A percentile compares a stretch with the other conserved stretches of the same genome.
Evolutionary conservation across 2,113 vertebrate genomes (phyloP).

Genomic region (Atrichornis clamosus): DNA sequence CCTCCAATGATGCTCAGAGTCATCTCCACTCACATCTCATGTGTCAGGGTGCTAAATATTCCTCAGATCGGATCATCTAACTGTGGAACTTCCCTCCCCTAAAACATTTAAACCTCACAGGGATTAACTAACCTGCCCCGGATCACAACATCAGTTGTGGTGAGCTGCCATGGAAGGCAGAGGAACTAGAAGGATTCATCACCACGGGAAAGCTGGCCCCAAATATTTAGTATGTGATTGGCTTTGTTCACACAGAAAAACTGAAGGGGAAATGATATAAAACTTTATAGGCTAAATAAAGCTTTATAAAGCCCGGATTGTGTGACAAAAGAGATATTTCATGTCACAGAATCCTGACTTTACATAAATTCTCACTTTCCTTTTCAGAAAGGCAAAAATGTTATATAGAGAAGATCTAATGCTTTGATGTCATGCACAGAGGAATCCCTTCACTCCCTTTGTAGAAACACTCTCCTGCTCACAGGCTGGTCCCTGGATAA

Average conservation of each 20-base stretch:
- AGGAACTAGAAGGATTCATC: neutral
- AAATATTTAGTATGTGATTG: neutral
- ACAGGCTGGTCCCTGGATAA: neutral
- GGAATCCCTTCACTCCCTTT: neutral
- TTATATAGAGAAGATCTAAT: neutral
- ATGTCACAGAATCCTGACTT: neutral
- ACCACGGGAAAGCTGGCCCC: neutral
- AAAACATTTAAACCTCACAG: neutral
- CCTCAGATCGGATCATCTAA: neutral
- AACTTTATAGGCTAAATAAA: neutral
- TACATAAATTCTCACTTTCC: neutral
- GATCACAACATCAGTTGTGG: neutral
- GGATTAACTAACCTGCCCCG: neutral
- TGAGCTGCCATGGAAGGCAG: neutral
- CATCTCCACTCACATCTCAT: neutral
- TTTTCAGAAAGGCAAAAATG: neutral
- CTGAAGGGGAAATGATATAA: neutral
- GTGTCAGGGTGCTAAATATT: accelerated
- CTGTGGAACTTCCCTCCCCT: too few species aligned
- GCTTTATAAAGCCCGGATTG: neutral
- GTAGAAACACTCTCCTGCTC: neutral
- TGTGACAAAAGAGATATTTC: neutral
- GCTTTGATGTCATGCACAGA: neutral
- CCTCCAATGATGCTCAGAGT: neutral
- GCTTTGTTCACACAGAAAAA: neutral